Evolutionary conservation across 2,888 invertebrate genomes (phyloP), one percentile per base, ranked within the genome.

Genomic region (Scaptodrosophila latifasciaeformis): DNA sequence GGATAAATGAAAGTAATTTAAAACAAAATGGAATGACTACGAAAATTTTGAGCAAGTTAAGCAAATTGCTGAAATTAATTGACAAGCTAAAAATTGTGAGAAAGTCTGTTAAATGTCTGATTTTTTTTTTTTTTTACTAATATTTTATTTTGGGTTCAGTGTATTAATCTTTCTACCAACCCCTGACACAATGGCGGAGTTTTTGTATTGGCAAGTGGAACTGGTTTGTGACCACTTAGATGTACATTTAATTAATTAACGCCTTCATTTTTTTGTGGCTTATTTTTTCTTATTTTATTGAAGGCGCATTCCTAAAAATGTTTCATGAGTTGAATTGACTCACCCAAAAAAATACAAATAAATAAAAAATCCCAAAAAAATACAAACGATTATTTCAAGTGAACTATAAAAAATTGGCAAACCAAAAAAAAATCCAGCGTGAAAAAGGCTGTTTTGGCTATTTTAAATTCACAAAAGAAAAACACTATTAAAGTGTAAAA

Each of bases 61-160:
- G n/a, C n/a, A n/a, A n/a, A n/a, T n/a, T n/a, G n/a, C n/a, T n/a
- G n/a, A n/a, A n/a, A n/a, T n/a, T n/a, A n/a, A n/a, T n/a, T n/a
- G n/a, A n/a, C n/a, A n/a, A n/a, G n/a, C n/a, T 21, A 10, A 2
- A 5, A 35, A 56, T 52, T 64, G 64, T 60, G 64, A 54, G 56
- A 56, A 65, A 68, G 54, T 70, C 62, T 51, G 51, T 45, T 54
- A 39, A 53, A 61, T 61, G 55, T 44, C 52, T 19, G 21, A 15
- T 21, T 31, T 44, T n/a, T n/a, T n/a, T n/a, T n/a, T n/a, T n/a
- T n/a, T n/a, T n/a, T n/a, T 30, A 30, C 30, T 31, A 31, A 7
- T 52, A 21, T 19, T 44, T 53, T 46, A 37, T 58, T n/a, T n/a
- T n/a, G n/a, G n/a, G n/a, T n/a, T n/a, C n/a, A n/a, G n/a, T n/a